Evolutionary conservation across 1,140 invertebrate species (phyloP).

Genomic region (Atta cephalotes): DNA sequence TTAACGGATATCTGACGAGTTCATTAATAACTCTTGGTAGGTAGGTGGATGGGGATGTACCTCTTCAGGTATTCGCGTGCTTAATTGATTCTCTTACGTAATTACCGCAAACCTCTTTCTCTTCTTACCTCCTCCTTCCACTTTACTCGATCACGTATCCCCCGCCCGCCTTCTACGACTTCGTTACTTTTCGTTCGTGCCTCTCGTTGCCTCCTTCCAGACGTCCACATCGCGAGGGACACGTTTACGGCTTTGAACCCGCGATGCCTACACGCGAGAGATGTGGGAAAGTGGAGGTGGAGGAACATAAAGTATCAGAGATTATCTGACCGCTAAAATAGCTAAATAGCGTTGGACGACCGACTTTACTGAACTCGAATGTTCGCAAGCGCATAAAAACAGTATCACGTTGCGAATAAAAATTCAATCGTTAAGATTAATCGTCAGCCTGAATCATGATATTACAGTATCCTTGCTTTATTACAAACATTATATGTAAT

Average conservation of each 20-base stretch:
- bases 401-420: not conserved
- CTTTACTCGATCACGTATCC: constrained; percentile 1
- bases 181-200: constrained; percentile 38
- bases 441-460: not conserved
- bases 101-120: constrained; percentile 69
- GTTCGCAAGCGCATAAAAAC: constrained; percentile 1
- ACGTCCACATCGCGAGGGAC: constrained; percentile 24
- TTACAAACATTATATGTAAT: not conserved
- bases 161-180: constrained; percentile 21
- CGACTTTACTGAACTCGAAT: constrained; percentile 12
- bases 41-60: constrained; percentile 71
- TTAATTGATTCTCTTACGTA: constrained; percentile 81
- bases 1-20: constrained; percentile 82
- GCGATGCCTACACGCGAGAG: constrained; percentile 34
- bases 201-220: constrained; percentile 48
- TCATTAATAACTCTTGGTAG: constrained; percentile 80
- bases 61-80: constrained; percentile 74
- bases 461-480: not conserved
- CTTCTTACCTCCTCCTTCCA: not conserved
- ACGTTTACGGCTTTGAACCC: constrained; percentile 47
- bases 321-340: constrained; percentile 47
- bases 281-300: constrained; percentile 12
- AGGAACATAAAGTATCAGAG: constrained; percentile 54
- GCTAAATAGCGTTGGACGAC: constrained; percentile 8
- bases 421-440: not conserved